Percentiles rank a stretch among this genome's conserved stretches.
phyloP scores from a whole-genome alignment of 1,140 invertebrate genomes.

The Drosophila willistoni region DNA sequence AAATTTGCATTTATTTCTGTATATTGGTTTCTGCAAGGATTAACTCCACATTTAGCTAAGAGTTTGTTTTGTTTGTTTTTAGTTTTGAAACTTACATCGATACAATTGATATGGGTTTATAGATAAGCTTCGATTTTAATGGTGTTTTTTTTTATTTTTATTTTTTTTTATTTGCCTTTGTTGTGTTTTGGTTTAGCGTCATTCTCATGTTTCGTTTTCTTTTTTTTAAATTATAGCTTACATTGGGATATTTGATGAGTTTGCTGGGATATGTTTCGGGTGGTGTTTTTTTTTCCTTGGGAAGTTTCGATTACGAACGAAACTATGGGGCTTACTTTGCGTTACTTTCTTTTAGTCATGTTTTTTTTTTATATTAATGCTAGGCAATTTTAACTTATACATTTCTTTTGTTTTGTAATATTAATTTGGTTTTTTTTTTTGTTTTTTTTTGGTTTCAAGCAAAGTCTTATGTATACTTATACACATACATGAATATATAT shows the following conservation, averaged over 20 bases:
- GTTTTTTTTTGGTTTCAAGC: conserved; percentile 41
- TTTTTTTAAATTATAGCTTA: conserved; percentile 52
- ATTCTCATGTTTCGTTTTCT: background rate
- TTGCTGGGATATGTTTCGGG: conserved; percentile 57
- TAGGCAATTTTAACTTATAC: conserved; percentile 15
- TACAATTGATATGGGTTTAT: conserved; percentile 75
- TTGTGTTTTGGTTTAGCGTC: conserved; percentile 16
- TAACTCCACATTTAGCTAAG: conserved; percentile 63
- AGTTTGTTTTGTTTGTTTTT: conserved; percentile 27
- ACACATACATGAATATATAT: conserved; percentile 63
- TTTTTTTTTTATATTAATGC: conserved; percentile 9
- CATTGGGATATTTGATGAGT: conserved; percentile 43
- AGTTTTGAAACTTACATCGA: conserved; percentile 58
- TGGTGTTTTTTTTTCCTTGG: background rate
- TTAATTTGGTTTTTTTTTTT: background rate
- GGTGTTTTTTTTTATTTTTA: background rate
- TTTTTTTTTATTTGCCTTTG: background rate
- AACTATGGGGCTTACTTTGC: conserved; percentile 23
- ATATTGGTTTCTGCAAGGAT: conserved; percentile 38
- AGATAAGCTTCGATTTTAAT: conserved; percentile 61
- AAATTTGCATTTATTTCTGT: conserved; percentile 49
- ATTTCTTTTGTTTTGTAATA: background rate
- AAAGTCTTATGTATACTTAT: conserved; percentile 56
- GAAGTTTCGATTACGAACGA: conserved; percentile 4
- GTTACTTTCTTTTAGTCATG: background rate